Conservation (phyloP, 2,797 vertebrate species). For the Melanotaenia parkinsoni region DNA sequence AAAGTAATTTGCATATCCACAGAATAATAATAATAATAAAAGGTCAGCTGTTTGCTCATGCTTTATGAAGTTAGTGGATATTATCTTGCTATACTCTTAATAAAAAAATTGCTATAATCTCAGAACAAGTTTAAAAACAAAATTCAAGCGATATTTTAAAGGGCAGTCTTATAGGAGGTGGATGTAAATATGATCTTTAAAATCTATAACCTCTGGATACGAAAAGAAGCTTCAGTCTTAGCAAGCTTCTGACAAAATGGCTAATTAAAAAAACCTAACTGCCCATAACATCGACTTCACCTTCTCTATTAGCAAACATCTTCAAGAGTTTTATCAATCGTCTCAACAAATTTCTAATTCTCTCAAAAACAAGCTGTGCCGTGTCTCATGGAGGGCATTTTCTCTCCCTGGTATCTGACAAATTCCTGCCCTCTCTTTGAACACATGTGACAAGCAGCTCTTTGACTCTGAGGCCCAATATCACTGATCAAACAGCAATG, state of each 20-base stretch:
- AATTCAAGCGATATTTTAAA: not conserved
- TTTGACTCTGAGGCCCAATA: conserved; percentile 71
- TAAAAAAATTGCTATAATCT: not conserved
- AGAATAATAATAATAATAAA: no score
- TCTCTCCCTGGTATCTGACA: conserved; percentile 60
- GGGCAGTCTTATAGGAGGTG: not conserved
- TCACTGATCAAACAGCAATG: conserved; percentile 74
- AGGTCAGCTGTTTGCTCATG: not conserved
- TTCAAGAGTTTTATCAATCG: not conserved
- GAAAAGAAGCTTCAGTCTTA: no score
- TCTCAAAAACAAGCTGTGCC: conserved; percentile 47
- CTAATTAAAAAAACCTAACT: no score
- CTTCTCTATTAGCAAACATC: not conserved
- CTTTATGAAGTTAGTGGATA: not conserved
- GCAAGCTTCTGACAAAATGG: no score
- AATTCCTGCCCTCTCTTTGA: conserved; percentile 71
- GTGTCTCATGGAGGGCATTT: conserved; percentile 58
- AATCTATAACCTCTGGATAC: no score
- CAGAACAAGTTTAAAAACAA: no score
- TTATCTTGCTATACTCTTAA: not conserved
- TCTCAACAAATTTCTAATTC: not conserved
- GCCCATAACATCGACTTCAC: not conserved
- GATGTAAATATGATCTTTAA: no score
- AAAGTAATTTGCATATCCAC: no score
- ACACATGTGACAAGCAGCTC: conserved; percentile 71